phyloP scores from a whole-genome alignment of 2,113 vertebrate genomes.

The Progne subis region DNA sequence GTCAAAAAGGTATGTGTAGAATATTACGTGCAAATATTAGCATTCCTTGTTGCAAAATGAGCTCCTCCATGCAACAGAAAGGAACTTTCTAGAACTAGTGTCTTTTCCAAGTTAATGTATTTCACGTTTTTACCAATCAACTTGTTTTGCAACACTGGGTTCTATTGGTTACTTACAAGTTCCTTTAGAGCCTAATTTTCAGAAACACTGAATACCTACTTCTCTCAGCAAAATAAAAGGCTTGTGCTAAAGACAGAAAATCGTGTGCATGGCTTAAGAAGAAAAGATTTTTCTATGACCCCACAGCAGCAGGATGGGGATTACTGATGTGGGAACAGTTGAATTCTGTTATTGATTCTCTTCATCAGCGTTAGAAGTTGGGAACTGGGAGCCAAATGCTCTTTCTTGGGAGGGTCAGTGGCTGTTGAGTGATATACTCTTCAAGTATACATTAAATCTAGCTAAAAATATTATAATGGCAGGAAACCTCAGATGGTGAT shows the following conservation, averaged over 20 bases:
- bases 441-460: background rate
- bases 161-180: background rate
- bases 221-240: background rate
- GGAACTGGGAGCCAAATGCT: background rate
- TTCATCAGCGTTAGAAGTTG: background rate
- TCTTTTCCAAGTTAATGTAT: background rate
- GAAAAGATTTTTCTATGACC: background rate
- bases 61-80: background rate
- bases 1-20: background rate
- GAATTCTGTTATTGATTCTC: background rate
- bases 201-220: background rate
- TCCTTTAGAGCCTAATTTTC: background rate
- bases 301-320: background rate
- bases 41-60: background rate
- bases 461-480: background rate
- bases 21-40: background rate
- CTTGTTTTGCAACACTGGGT: background rate
- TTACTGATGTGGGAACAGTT: background rate
- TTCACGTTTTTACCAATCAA: background rate
- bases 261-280: background rate
- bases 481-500: background rate
- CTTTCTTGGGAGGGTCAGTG: background rate
- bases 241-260: background rate
- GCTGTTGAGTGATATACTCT: background rate
- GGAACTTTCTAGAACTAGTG: rapidly evolving